Evolutionary conservation across 2,113 vertebrate species (phyloP), one percentile per base, ranked within the genome.

Genomic region (Osmerus mordax): DNA sequence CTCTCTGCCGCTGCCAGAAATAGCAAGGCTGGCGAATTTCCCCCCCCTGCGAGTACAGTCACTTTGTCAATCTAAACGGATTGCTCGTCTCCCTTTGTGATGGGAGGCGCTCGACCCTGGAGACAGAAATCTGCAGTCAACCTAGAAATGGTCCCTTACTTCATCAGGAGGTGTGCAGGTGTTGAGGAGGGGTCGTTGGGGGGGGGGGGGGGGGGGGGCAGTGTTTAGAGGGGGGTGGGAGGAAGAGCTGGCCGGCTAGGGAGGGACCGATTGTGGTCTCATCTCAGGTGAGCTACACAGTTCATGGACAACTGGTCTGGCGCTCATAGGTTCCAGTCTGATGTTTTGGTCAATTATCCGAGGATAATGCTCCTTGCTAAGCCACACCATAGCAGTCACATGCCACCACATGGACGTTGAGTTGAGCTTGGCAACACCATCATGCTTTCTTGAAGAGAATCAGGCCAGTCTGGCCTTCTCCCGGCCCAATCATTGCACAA

Each of bases 1-100:
- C 56, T 71, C 68, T 21, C 55, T 16, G 79, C 8, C 41, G 41
- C 71, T 77, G 67, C 63, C 77, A 79, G 67, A 77, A 75, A 84
- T 72, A 67, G 74, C 69, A 23, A 14, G 51, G 21, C 51, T 47
- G 58, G 21, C 56, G 12, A 65, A 65, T 60, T 60, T 51, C 55
- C 7, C 23, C 52, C 52, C 29, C 65, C 76, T 72, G 63, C 77
- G 51, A 79, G 77, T 71, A 73, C 70, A 72, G 74, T 75, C 74
- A 65, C 70, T 77, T 41, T 75, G 66, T 74, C 69, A 69, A 56
- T 59, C 73, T 68, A 15, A 9, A 68, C 29, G 16, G 69, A 74
- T 55, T 28, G 15, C 8, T 54, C 62, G 55, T 68, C 32, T 19
- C 28, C 15, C 16, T 9, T 47, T 19, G 18, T 15, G 58, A 11